Percentiles rank a stretch among this genome's conserved stretches.
These are phyloP conservation scores for Sinhomidia bicolor DNA, from an alignment of 2,888 invertebrate species.

Conservation along the genomic window DNA sequence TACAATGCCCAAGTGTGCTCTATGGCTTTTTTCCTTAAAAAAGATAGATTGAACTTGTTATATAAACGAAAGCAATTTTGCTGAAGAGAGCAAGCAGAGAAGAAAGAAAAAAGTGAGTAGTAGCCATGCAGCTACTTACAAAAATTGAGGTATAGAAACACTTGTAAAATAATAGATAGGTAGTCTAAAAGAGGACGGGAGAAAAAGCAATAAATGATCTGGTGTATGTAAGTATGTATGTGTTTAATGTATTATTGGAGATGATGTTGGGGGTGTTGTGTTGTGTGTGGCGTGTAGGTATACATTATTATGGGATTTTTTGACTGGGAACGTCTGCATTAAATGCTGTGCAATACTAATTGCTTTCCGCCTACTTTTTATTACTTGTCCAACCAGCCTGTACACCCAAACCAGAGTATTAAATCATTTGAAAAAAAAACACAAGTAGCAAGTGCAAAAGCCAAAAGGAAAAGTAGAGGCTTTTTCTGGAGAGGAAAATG, in stretches of 20 bases:
- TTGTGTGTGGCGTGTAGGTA: neutral
- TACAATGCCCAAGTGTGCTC: slow-evolving; percentile 70
- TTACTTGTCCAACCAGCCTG: neutral
- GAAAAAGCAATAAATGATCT: slow-evolving; percentile 57
- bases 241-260: slow-evolving; percentile 34
- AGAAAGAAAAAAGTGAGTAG: no score
- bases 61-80: slow-evolving; percentile 45
- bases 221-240: neutral
- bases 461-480: neutral
- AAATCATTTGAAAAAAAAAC: neutral
- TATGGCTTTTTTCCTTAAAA: slow-evolving; percentile 32
- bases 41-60: slow-evolving; percentile 23
- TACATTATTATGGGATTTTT: slow-evolving; percentile 23
- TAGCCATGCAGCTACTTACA: no score
- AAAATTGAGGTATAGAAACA: neutral
- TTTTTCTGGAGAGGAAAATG: no score
- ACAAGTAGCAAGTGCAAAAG: neutral
- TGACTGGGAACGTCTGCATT: slow-evolving; percentile 33
- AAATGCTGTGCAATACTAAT: slow-evolving; percentile 60
- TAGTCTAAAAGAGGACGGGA: neutral
- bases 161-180: slow-evolving; percentile 12
- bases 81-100: neutral
- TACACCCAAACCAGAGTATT: neutral
- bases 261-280: neutral
- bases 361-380: slow-evolving; percentile 10